These are phyloP conservation scores for Calycopis cecrops DNA, from an alignment of 1,140 invertebrate genomes.

Conservation along the genomic window DNA sequence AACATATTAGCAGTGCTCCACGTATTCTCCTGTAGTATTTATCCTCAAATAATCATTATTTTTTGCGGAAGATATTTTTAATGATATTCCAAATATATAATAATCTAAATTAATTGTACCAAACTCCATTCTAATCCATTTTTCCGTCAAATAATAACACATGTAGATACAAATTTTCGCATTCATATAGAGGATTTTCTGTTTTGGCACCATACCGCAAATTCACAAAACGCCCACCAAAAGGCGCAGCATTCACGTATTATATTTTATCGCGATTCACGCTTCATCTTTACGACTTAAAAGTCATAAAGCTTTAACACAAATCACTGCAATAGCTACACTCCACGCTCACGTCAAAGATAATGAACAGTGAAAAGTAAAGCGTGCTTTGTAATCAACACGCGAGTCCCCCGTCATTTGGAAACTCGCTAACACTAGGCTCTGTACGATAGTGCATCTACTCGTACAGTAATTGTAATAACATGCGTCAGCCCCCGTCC, in stretches of 20 bases:
- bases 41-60: no score
- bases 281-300: neutral
- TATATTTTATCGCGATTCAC: neutral
- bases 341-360: conserved; percentile 5
- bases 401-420: conserved; percentile 14
- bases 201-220: neutral
- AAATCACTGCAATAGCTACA: conserved; percentile 10
- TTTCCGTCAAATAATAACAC: no score
- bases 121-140: no score
- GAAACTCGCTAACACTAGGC: conserved; percentile 12
- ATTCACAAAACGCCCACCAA: neutral
- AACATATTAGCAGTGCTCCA: no score
- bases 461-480: conserved; percentile 19
- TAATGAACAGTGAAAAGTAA: conserved; percentile 12
- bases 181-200: no score
- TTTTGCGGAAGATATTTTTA: no score
- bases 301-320: neutral
- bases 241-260: neutral
- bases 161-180: no score
- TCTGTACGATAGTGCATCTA: conserved; percentile 6
- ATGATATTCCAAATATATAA: no score
- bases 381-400: conserved; percentile 20
- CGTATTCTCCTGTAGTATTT: no score
- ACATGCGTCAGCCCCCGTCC: conserved; percentile 16
- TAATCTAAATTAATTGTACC: no score